These are phyloP conservation scores for Paramormyrops hopkinsi DNA, from an alignment of 2,797 vertebrate genomes.

Conservation along the genomic window DNA sequence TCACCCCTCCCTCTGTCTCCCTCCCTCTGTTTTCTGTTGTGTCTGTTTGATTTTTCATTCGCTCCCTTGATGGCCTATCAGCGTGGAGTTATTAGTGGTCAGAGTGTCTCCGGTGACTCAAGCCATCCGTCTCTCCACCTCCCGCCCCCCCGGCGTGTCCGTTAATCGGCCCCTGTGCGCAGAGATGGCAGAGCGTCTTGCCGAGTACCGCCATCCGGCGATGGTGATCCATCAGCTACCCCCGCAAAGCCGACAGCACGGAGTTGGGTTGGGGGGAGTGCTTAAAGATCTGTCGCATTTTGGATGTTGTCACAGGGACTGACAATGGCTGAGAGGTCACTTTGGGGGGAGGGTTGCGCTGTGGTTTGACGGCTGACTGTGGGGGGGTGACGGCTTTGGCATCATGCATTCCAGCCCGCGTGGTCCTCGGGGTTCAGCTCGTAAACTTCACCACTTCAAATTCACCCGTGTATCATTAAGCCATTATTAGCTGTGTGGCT, in stretches of 20 bases:
- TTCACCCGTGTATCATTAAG: not conserved
- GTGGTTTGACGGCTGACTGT: not conserved
- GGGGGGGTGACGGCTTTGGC: not conserved
- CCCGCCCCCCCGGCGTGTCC: not conserved
- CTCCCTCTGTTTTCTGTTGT: slow-evolving; percentile 13
- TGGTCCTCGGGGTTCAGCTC: not conserved
- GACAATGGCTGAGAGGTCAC: not conserved
- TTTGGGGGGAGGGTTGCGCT: not conserved
- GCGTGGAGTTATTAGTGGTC: not conserved
- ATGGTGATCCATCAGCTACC: slow-evolving; percentile 7
- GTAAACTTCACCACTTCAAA: not conserved
- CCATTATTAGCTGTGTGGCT: not conserved
- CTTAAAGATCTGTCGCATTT: not conserved
- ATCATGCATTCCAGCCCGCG: not conserved
- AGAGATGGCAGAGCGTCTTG: not conserved
- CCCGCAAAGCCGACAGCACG: not conserved
- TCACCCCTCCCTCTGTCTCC: slow-evolving; percentile 25
- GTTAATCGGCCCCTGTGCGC: not conserved
- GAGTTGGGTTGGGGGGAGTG: not conserved
- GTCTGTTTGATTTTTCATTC: not conserved
- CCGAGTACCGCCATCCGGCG: not conserved
- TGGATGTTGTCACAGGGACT: not conserved
- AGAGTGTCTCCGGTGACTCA: not conserved
- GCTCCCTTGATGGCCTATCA: not conserved
- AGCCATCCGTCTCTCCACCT: not conserved